phyloP scores from a whole-genome alignment of 2,888 invertebrate species.

The Tyria jacobaeae region DNA sequence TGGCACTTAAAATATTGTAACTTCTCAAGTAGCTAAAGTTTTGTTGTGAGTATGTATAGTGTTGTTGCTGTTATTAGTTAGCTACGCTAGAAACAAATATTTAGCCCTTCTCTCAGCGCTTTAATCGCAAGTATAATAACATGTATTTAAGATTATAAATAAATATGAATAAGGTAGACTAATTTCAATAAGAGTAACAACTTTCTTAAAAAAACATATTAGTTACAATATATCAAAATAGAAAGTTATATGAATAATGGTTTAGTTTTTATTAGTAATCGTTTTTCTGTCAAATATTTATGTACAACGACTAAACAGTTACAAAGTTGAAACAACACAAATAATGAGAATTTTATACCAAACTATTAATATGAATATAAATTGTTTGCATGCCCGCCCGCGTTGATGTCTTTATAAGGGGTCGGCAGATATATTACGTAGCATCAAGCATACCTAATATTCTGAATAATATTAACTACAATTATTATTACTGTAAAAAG shows the following conservation, averaged over 20 bases:
- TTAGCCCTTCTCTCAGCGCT: too few relatives aligned
- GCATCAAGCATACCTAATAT: neutral
- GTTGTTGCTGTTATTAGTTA: neutral
- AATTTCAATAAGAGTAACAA: too few relatives aligned
- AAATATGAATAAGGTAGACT: too few relatives aligned
- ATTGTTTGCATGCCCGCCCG: slow-evolving; percentile 57
- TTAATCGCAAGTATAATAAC: too few relatives aligned
- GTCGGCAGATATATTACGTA: slow-evolving; percentile 18
- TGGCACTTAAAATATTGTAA: neutral
- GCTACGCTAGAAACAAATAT: too few relatives aligned
- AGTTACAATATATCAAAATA: too few relatives aligned
- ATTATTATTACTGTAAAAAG: neutral
- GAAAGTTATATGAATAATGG: too few relatives aligned
- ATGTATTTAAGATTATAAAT: too few relatives aligned
- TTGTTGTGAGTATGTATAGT: neutral
- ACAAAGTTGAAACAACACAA: neutral
- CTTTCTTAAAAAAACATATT: too few relatives aligned
- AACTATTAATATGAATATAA: slow-evolving; percentile 37
- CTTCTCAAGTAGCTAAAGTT: neutral
- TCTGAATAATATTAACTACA: slow-evolving; percentile 7
- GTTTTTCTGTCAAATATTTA: neutral
- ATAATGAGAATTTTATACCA: slow-evolving; percentile 1
- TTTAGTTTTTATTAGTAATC: neutral
- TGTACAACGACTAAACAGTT: neutral
- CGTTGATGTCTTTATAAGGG: slow-evolving; percentile 80